These are phyloP conservation scores for Leucoma salicis DNA, from an alignment of 2,888 invertebrate genomes.

Conservation along the genomic window DNA sequence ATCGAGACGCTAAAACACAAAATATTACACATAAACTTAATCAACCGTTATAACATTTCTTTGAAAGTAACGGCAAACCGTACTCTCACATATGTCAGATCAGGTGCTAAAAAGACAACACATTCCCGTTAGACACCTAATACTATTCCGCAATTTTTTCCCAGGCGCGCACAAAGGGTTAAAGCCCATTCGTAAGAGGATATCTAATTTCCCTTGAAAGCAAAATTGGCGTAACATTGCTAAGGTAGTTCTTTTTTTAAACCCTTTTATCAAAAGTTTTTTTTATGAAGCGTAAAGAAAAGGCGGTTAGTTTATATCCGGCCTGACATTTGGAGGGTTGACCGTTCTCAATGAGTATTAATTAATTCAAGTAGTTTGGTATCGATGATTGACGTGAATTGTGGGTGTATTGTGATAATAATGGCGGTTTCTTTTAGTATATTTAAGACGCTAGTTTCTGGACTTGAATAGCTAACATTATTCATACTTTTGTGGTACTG, in stretches of 20 bases:
- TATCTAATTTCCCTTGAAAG: conserved; percentile 81
- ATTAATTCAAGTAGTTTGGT: conserved; percentile 77
- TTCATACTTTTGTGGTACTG: not conserved
- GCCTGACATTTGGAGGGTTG: conserved; percentile 72
- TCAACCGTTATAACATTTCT: conserved; percentile 13
- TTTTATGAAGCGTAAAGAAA: conserved; percentile 74
- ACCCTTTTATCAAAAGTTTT: conserved; percentile 70
- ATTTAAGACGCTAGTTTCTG: conserved; percentile 17
- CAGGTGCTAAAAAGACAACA: conserved; percentile 41
- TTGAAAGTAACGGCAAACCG: conserved; percentile 20
- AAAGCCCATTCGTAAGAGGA: conserved; percentile 70
- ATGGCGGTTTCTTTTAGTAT: conserved; percentile 39
- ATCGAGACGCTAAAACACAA: too few species aligned
- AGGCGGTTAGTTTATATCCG: conserved; percentile 83
- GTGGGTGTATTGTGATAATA: conserved; percentile 51
- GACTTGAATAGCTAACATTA: too few species aligned
- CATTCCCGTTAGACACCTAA: conserved; percentile 45
- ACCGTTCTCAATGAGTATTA: conserved; percentile 74
- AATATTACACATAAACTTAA: not conserved
- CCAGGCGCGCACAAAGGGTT: conserved; percentile 74
- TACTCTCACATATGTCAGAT: conserved; percentile 30
- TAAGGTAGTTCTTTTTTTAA: conserved; percentile 52
- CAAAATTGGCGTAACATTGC: conserved; percentile 81
- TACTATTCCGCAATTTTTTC: conserved; percentile 58
- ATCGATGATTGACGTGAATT: conserved; percentile 44